phyloP scores from a whole-genome alignment of 2,888 invertebrate genomes.

The Gymnosoma rotundatum region DNA sequence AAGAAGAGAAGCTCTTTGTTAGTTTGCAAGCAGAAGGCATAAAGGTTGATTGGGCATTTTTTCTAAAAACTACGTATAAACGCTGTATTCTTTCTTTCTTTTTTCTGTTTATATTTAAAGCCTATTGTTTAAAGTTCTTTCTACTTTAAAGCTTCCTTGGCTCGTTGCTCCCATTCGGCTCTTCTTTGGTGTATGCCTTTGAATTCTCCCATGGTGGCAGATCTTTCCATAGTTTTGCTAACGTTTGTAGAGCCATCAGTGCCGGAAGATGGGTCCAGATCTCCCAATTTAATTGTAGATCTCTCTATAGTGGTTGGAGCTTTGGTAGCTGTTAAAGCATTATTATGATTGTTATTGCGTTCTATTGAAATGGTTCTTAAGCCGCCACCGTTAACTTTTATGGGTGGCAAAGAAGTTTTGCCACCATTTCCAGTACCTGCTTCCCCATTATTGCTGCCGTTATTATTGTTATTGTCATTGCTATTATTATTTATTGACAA shows the following conservation, averaged over 20 bases:
- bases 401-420: constrained; percentile 76
- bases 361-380: constrained; percentile 66
- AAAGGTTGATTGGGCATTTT: constrained; percentile 24
- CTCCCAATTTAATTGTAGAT: constrained; percentile 62
- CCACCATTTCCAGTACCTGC: background rate
- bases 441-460: constrained; percentile 53
- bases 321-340: constrained; percentile 64
- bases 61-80: background rate
- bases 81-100: background rate
- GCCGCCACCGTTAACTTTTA: constrained; percentile 70
- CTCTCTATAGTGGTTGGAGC: constrained; percentile 62
- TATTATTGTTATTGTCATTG: constrained; percentile 65
- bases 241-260: constrained; percentile 63
- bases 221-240: constrained; percentile 77
- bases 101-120: constrained; percentile 1
- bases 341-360: constrained; percentile 74
- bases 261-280: constrained; percentile 52
- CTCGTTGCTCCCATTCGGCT: constrained; percentile 90
- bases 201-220: constrained; percentile 82
- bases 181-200: constrained; percentile 89
- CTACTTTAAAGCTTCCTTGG: constrained; percentile 85
- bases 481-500: constrained; percentile 3
- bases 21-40: constrained; percentile 41
- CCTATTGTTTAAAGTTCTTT: constrained; percentile 3
- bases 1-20: constrained; percentile 62